Evolutionary conservation across 2,888 invertebrate species (phyloP).

Genomic region (Flabesymbios commensalis): DNA sequence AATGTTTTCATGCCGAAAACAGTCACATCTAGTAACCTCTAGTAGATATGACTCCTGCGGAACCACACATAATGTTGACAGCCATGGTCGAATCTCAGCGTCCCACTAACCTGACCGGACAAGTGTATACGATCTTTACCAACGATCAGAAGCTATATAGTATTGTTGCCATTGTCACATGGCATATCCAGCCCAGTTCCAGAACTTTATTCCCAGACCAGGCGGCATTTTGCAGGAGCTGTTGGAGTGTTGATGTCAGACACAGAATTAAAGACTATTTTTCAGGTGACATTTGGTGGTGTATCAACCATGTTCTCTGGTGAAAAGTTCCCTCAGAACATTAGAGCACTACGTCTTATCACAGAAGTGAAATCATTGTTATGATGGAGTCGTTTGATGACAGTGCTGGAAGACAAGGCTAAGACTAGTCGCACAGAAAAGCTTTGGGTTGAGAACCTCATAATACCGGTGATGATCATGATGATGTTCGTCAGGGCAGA

Average conservation of each 20-base stretch:
- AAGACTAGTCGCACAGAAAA: neutral
- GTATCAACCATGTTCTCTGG: neutral
- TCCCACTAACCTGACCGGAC: neutral
- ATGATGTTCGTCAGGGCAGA: neutral
- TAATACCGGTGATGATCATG: constrained; percentile 1
- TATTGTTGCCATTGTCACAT: neutral
- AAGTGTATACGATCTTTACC: neutral
- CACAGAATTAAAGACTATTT: neutral
- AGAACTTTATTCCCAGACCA: neutral
- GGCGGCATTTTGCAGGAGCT: neutral
- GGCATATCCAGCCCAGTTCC: neutral
- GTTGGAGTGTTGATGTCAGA: neutral
- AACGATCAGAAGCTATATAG: neutral
- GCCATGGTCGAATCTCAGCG: neutral
- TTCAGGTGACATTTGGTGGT: neutral
- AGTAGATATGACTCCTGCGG: neutral
- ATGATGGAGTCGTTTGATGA: too few species aligned
- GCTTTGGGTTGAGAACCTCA: neutral
- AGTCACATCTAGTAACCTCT: too few species aligned
- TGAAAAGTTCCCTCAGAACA: neutral
- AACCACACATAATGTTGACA: neutral
- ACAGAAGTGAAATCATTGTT: too few species aligned
- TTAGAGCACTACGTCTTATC: neutral
- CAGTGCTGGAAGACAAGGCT: neutral
- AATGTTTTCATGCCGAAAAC: too few species aligned